A percentile compares a stretch with the other conserved stretches of the same genome.
phyloP scores from a whole-genome alignment of 1,140 invertebrate genomes.

The Neotoxoptera formosana region DNA sequence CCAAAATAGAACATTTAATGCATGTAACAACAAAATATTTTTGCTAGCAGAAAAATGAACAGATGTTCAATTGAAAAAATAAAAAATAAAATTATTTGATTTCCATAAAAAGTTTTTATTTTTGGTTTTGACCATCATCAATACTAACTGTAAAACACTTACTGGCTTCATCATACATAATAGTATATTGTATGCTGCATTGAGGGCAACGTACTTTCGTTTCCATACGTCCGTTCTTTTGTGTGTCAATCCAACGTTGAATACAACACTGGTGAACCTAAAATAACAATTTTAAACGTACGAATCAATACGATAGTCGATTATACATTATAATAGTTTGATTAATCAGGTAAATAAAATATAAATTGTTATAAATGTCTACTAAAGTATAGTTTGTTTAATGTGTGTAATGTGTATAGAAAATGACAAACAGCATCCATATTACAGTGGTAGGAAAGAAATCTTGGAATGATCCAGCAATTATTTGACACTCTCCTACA shows the following conservation, averaged over 20 bases:
- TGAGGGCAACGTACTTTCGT: slow-evolving; percentile 91
- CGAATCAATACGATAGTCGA: background rate
- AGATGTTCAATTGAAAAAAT: background rate
- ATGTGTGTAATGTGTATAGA: background rate
- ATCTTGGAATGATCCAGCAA: background rate
- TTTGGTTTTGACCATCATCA: background rate
- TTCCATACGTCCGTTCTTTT: slow-evolving; percentile 88
- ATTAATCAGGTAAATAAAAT: background rate
- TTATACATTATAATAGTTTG: background rate
- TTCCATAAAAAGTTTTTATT: background rate
- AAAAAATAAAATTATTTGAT: background rate
- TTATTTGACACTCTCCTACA: slow-evolving; percentile 18
- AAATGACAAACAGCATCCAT: background rate
- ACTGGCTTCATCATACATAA: slow-evolving; percentile 92
- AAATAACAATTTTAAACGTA: slow-evolving; percentile 48
- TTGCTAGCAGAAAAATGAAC: too few species aligned
- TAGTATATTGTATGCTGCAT: slow-evolving; percentile 94
- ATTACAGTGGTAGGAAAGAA: slow-evolving; percentile 17
- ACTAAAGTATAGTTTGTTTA: background rate
- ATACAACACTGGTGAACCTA: slow-evolving; percentile 92
- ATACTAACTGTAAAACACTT: slow-evolving; percentile 60
- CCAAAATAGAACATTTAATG: too few species aligned
- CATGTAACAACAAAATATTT: too few species aligned
- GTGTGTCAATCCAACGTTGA: slow-evolving; percentile 98
- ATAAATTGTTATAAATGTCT: background rate